Evolutionary conservation across 2,888 invertebrate genomes (phyloP).

Genomic region (Liopterus haemorrhoidalis): DNA sequence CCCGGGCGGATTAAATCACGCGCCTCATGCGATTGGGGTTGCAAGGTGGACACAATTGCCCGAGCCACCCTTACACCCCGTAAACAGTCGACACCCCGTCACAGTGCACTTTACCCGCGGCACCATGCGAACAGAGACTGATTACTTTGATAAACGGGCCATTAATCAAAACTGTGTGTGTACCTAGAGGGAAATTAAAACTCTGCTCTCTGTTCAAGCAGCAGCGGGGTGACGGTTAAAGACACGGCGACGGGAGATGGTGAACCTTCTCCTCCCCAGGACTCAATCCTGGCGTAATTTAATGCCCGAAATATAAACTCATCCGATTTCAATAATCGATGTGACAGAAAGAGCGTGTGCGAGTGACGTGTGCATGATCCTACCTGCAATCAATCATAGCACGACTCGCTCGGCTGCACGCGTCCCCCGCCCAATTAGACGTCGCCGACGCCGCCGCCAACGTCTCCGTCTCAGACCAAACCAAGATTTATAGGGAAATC

Average conservation of each 20-base stretch:
- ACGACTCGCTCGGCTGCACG: too few species aligned
- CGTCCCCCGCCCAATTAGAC: too few species aligned
- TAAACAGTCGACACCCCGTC: background rate
- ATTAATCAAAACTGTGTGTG: constrained; percentile 38
- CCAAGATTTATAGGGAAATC: too few species aligned
- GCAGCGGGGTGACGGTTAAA: too few species aligned
- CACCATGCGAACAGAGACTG: constrained; percentile 26
- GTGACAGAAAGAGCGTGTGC: constrained; percentile 21
- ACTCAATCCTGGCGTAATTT: constrained; percentile 14
- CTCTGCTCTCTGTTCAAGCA: too few species aligned
- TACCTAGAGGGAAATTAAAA: constrained; percentile 18
- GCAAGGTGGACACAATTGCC: constrained; percentile 37
- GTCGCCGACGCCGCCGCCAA: constrained; percentile 8
- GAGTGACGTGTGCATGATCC: constrained; percentile 33
- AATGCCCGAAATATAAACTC: constrained; percentile 15
- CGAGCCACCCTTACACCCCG: background rate
- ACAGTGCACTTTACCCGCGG: constrained; percentile 13
- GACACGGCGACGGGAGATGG: too few species aligned
- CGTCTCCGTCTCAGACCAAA: too few species aligned
- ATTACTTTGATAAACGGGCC: constrained; percentile 46
- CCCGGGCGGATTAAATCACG: constrained; percentile 47
- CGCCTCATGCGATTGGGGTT: too few species aligned
- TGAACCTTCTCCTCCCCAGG: background rate
- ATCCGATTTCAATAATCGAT: constrained; percentile 24
- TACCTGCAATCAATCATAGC: constrained; percentile 37